A percentile compares a stretch with the other conserved stretches of the same genome.
Conservation (phyloP, 2,888 invertebrate genomes). For the Notodonta ziczac region DNA sequence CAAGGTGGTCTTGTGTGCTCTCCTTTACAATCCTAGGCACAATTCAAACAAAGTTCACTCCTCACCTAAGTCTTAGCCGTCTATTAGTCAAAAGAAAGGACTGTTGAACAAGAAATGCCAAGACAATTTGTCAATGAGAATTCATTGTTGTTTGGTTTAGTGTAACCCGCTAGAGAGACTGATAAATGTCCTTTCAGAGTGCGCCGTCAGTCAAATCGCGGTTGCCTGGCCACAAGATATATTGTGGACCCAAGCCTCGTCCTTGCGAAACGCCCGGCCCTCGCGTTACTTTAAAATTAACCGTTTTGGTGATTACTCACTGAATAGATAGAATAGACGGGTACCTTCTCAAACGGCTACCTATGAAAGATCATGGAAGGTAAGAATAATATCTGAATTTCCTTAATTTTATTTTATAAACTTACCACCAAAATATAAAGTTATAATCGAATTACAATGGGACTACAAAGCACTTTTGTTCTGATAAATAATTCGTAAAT, state of each 20-base stretch:
- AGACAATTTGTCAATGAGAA: constrained; percentile 84
- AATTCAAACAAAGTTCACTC: constrained; percentile 6
- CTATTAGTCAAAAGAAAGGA: constrained; percentile 70
- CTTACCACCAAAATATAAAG: too few species aligned
- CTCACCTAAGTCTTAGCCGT: constrained; percentile 33
- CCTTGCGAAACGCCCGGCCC: constrained; percentile 70
- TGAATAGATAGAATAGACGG: constrained; percentile 32
- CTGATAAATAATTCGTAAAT: too few species aligned
- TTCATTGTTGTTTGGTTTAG: constrained; percentile 84
- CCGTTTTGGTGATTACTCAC: constrained; percentile 63
- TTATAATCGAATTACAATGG: too few species aligned
- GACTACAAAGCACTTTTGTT: too few species aligned
- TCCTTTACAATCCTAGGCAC: background rate
- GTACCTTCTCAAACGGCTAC: background rate
- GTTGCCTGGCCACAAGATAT: constrained; percentile 84
- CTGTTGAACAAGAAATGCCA: constrained; percentile 68
- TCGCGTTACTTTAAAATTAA: constrained; percentile 76
- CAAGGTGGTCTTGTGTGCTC: background rate
- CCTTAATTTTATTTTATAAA: too few species aligned
- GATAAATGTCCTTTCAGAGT: constrained; percentile 84
- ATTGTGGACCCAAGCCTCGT: constrained; percentile 78
- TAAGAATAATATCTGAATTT: too few species aligned
- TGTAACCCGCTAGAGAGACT: constrained; percentile 82
- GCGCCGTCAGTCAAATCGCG: constrained; percentile 83
- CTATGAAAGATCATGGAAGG: background rate